Percentiles rank a stretch among this genome's conserved stretches.
Conservation (phyloP, 2,113 vertebrate species). For the Dissostichus mawsoni region DNA sequence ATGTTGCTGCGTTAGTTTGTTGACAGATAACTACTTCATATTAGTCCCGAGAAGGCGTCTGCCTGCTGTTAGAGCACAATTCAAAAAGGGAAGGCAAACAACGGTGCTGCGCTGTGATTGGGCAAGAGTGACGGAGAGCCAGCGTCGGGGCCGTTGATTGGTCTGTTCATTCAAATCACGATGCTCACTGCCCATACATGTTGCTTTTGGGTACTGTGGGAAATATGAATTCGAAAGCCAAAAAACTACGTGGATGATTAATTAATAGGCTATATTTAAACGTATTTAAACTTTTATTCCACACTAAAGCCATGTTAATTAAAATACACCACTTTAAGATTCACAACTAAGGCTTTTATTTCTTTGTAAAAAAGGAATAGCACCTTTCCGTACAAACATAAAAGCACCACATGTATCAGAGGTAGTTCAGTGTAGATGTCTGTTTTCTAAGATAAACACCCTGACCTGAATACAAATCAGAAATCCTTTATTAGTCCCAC, state of each 20-base stretch:
- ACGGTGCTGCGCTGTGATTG: slow-evolving; percentile 69
- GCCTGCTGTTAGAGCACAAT: slow-evolving; percentile 58
- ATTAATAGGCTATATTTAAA: not conserved
- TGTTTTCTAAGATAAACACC: not conserved
- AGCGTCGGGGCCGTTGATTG: slow-evolving; percentile 67
- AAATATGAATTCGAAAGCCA: not conserved
- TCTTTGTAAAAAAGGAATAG: too few species aligned
- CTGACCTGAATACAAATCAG: not conserved
- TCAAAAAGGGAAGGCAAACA: slow-evolving; percentile 81
- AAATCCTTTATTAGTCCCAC: too few species aligned
- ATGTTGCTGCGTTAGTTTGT: slow-evolving; percentile 22
- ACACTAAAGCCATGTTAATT: too few species aligned
- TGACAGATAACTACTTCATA: slow-evolving; percentile 40
- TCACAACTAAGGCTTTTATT: too few species aligned
- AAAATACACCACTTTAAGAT: not conserved
- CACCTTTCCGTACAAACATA: not conserved
- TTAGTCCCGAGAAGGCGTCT: not conserved
- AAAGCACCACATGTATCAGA: not conserved
- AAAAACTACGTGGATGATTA: not conserved
- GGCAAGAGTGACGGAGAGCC: slow-evolving; percentile 27
- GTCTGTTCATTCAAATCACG: slow-evolving; percentile 80
- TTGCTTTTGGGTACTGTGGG: slow-evolving; percentile 17
- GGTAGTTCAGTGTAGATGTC: not conserved
- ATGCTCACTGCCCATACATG: slow-evolving; percentile 6
- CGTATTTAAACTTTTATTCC: not conserved